Percentiles rank a stretch among this genome's conserved stretches.
phyloP scores from a whole-genome alignment of 2,113 vertebrate genomes.

The Cranoglanis bouderius region DNA sequence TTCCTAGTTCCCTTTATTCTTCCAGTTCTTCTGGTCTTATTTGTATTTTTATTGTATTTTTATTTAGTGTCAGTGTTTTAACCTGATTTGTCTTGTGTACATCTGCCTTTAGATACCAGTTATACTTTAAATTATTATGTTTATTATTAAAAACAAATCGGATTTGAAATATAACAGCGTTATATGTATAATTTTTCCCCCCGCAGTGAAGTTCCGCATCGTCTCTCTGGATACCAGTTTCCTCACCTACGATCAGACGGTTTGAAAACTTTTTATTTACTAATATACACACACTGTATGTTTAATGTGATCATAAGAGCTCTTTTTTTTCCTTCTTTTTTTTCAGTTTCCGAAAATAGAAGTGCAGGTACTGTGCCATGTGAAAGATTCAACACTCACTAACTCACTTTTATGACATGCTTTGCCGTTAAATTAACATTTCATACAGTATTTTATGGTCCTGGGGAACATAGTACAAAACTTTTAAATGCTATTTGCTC shows the following conservation, averaged over 20 bases:
- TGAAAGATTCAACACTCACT: neutral
- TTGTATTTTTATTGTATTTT: neutral
- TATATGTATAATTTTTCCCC: neutral
- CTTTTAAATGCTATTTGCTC: neutral
- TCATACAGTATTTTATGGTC: neutral
- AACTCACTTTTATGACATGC: neutral
- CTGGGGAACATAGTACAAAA: neutral
- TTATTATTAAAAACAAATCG: neutral
- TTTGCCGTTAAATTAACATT: neutral
- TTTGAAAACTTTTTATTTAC: conserved; percentile 46
- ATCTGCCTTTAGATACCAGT: neutral
- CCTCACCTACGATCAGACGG: conserved; percentile 58
- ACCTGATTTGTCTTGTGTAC: neutral
- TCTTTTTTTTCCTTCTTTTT: conserved; percentile 41
- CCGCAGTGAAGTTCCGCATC: conserved; percentile 68
- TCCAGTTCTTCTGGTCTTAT: neutral
- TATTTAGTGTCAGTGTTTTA: neutral
- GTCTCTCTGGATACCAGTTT: conserved; percentile 66
- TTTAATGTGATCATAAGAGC: neutral
- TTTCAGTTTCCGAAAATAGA: conserved; percentile 70
- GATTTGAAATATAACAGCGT: neutral
- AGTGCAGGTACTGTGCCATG: conserved; percentile 62
- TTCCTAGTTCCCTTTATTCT: no score
- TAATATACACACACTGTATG: neutral
- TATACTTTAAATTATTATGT: neutral